Conservation (phyloP, 2,113 vertebrate species). For the Caranx ignobilis region DNA sequence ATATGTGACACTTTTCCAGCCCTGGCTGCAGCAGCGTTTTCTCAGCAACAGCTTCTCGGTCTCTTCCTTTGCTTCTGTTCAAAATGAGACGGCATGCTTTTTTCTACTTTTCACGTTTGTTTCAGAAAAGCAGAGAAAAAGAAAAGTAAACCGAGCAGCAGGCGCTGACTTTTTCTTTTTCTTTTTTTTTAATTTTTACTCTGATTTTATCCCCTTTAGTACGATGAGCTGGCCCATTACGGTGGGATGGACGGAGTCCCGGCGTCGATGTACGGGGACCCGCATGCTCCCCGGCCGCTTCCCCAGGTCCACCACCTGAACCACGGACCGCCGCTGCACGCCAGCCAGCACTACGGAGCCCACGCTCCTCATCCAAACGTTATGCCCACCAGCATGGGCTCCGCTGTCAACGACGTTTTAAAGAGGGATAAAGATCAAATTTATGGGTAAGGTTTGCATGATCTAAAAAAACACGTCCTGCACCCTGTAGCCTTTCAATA, state of each 20-base stretch:
- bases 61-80: conserved; percentile 43
- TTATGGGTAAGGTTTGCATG: conserved; percentile 91
- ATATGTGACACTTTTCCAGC: conserved; percentile 27
- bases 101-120: conserved; percentile 19
- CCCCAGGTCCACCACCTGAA: conserved; percentile 99
- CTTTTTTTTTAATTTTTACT: conserved; percentile 45
- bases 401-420: conserved; percentile 99
- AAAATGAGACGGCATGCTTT: conserved; percentile 49
- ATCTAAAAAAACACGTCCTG: background rate
- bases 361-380: conserved; percentile 99
- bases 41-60: conserved; percentile 19
- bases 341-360: conserved; percentile 98
- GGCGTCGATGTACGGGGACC: conserved; percentile 99
- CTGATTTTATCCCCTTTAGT: conserved; percentile 84
- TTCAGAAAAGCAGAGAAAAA: background rate
- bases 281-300: conserved; percentile 97
- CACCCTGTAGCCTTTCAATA: too few species aligned
- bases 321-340: conserved; percentile 98
- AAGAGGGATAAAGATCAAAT: conserved; percentile 99
- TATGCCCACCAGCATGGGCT: conserved; percentile 99
- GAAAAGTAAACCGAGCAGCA: conserved; percentile 43
- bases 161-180: conserved; percentile 64
- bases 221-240: conserved; percentile 99
- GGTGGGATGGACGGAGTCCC: conserved; percentile 99
- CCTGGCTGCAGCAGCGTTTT: conserved; percentile 32